phyloP scores from a whole-genome alignment of 2,113 vertebrate species.

The Pteruthius melanotis region DNA sequence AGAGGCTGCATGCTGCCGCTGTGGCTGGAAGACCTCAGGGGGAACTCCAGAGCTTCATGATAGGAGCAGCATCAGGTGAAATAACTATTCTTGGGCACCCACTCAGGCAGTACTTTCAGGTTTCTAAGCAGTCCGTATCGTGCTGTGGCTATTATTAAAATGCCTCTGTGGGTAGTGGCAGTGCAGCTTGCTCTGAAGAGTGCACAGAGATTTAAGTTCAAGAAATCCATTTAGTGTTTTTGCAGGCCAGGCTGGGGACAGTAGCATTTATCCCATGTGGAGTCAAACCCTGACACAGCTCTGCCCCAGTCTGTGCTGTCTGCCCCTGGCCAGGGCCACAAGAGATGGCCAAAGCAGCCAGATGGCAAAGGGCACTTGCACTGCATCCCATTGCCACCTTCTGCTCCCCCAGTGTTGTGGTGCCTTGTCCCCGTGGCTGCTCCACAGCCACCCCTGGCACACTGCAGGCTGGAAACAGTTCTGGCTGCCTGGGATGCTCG shows the following conservation, averaged over 20 bases:
- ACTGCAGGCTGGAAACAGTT: accelerated
- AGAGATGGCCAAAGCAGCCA: accelerated
- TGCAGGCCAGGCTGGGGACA: background rate
- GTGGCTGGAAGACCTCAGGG: background rate
- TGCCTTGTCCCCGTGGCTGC: accelerated
- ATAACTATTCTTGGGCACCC: background rate
- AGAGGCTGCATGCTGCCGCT: background rate
- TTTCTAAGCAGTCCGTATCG: background rate
- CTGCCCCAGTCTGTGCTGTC: accelerated
- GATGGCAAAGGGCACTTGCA: accelerated
- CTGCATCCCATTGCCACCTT: accelerated
- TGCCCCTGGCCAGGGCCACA: background rate
- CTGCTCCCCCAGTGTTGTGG: accelerated
- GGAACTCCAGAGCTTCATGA: background rate
- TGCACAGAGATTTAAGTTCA: background rate
- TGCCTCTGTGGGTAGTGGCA: background rate
- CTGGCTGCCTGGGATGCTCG: background rate
- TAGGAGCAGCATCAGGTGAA: background rate
- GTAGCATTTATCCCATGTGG: background rate
- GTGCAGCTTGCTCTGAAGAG: background rate
- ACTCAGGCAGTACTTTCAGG: background rate
- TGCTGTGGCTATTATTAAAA: constrained; percentile 36
- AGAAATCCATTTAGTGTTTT: background rate
- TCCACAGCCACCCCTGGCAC: background rate
- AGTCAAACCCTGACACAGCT: background rate